Conservation (phyloP, 1,140 invertebrate genomes). For the Carposina sasakii region DNA sequence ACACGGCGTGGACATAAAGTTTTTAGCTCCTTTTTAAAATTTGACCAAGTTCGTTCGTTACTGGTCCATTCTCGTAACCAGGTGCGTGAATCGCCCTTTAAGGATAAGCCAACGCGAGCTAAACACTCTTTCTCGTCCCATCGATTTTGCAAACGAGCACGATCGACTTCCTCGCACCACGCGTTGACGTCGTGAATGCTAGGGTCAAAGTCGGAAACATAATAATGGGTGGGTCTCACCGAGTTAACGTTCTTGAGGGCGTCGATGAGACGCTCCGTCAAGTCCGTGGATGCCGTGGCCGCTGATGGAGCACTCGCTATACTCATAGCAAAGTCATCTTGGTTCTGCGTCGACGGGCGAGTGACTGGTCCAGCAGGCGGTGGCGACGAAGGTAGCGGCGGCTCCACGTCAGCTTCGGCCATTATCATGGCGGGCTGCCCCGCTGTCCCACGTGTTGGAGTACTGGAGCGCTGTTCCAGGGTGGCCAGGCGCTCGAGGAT, state of each 20-base stretch:
- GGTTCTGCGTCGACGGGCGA: too few relatives aligned
- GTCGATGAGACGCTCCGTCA: conserved; percentile 9
- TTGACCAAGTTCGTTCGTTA: conserved; percentile 6
- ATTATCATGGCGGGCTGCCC: background rate
- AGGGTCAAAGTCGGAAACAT: too few relatives aligned
- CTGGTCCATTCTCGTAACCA: conserved; percentile 8
- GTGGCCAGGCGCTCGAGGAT: conserved; percentile 7
- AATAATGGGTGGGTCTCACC: too few relatives aligned
- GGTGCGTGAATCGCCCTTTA: conserved; percentile 3
- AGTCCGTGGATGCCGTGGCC: background rate
- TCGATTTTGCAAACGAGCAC: conserved; percentile 1
- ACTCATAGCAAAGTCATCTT: too few relatives aligned
- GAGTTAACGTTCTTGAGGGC: too few relatives aligned
- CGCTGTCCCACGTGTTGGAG: background rate
- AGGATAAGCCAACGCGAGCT: background rate
- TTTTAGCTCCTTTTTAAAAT: conserved; percentile 7
- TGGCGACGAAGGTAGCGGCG: background rate
- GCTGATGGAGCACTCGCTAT: background rate
- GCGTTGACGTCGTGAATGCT: conserved; percentile 4
- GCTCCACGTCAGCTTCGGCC: background rate
- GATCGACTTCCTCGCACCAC: conserved; percentile 10
- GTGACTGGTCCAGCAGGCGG: too few relatives aligned
- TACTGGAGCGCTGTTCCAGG: conserved; percentile 2
- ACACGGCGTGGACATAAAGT: background rate
- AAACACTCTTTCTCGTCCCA: conserved; percentile 8